Evolutionary conservation across 2,888 invertebrate genomes (phyloP), one percentile per base, ranked within the genome.

Genomic region (Hirtodrosophila alboralis): DNA sequence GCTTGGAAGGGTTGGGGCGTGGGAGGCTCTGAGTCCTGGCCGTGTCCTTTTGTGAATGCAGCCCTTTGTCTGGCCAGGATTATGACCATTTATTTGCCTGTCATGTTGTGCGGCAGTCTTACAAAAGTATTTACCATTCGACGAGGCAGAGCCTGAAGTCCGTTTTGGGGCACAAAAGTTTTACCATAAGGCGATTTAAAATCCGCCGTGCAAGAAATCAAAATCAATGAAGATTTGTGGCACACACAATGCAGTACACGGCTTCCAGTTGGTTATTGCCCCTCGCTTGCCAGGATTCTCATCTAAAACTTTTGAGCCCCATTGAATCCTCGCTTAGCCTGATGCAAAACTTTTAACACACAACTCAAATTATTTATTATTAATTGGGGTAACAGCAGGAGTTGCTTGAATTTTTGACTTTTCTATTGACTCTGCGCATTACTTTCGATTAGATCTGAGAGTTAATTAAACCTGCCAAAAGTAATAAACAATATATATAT

Each of bases 51-150:
- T 54, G 43, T 44, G 52, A 44, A 60, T 36, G 70, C 41, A 59
- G 75, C 63, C 81, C 69, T 69, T 75, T 84, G 84, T 77, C 77
- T 80, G 84, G 60, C 47, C 79, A 68, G 79, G 85, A 80, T 80
- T 80, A 80, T 83, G 86, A 72, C 68, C 79, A 80, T 85, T 83
- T 80, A 80, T 83, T 85, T 80, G 63, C 83, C 60, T 73, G 73
- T 75, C 83, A 71, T 74, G 58, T 62, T 73, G 57, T 56, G 49
- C 33, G 63, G 62, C 48, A 68, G 59, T 60, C 60, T 60, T 54
- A 60, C 60, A 72, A 65, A 72, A 72, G 59, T 69, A 73, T 57
- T 64, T 69, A 57, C 57, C 53, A 70, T 66, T 53, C 13, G 26
- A 53, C 23, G 31, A 43, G n/a, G n/a, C n/a, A n/a, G n/a, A 45